Percentiles rank a stretch among this genome's conserved stretches.
These are phyloP conservation scores for Celastrina argiolus DNA, from an alignment of 2,888 invertebrate genomes.

Conservation along the genomic window DNA sequence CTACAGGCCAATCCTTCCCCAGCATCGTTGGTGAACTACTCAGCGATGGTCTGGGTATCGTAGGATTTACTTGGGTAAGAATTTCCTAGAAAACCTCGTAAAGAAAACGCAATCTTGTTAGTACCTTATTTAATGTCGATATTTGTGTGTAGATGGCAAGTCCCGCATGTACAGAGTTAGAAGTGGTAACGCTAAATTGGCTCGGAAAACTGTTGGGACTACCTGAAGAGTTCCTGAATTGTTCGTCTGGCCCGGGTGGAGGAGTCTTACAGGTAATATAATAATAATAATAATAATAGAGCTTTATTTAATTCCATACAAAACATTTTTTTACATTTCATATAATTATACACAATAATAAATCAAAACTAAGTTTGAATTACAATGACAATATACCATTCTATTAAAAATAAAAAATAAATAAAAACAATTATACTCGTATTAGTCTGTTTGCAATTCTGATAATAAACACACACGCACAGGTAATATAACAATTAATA, in stretches of 20 bases:
- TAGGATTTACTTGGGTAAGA: constrained; percentile 95
- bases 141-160: constrained; percentile 80
- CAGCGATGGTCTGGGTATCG: constrained; percentile 86
- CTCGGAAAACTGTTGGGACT: constrained; percentile 89
- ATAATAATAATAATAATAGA: too few species aligned
- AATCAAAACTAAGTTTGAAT: too few species aligned
- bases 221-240: constrained; percentile 89
- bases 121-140: background rate
- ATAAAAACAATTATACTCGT: too few species aligned
- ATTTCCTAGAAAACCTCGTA: background rate
- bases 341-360: too few species aligned
- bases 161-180: constrained; percentile 94
- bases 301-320: too few species aligned
- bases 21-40: constrained; percentile 91
- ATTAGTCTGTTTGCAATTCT: too few species aligned
- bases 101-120: background rate
- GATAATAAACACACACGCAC: too few species aligned
- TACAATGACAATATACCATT: too few species aligned
- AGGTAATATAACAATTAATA: too few species aligned
- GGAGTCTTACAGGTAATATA: constrained; percentile 87
- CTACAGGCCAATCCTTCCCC: constrained; percentile 90
- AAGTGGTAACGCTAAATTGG: constrained; percentile 96
- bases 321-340: too few species aligned
- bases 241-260: constrained; percentile 87
- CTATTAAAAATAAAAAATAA: too few species aligned